Percentiles rank a stretch among this genome's conserved stretches.
These are phyloP conservation scores for Girardia tigrina DNA, from an alignment of 2,888 invertebrate genomes.

Conservation along the genomic window DNA sequence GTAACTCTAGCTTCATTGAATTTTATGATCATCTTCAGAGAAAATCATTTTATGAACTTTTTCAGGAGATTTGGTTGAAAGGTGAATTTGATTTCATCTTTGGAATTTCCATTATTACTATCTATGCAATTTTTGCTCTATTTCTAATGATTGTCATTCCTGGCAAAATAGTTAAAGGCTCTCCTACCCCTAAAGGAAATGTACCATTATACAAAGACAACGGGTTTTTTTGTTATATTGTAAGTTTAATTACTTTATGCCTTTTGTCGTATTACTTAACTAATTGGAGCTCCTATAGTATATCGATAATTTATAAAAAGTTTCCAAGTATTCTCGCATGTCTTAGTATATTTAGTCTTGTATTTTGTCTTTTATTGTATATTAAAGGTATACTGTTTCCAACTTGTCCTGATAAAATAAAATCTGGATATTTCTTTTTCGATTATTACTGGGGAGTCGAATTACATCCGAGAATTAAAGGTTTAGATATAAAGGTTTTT, in stretches of 20 bases:
- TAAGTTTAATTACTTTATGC: constrained; percentile 47
- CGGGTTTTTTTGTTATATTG: constrained; percentile 52
- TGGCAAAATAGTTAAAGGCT: constrained; percentile 51
- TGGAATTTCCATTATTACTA: constrained; percentile 40
- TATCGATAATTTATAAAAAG: constrained; percentile 50
- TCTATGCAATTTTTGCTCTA: constrained; percentile 49
- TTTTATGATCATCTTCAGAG: constrained; percentile 38
- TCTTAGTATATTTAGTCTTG: constrained; percentile 50
- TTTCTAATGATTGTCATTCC: constrained; percentile 50
- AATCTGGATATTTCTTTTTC: constrained; percentile 51
- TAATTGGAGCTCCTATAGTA: constrained; percentile 42
- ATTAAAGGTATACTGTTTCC: constrained; percentile 48
- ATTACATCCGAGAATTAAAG: constrained; percentile 53
- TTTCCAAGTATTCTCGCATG: constrained; percentile 52
- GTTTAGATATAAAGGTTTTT: constrained; percentile 48
- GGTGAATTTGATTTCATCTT: constrained; percentile 41
- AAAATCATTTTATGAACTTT: constrained; percentile 24
- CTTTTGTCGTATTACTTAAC: constrained; percentile 39
- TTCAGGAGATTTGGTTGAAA: constrained; percentile 42
- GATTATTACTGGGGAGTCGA: constrained; percentile 57
- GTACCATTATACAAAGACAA: constrained; percentile 52
- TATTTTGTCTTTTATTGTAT: constrained; percentile 50
- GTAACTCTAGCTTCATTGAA: constrained; percentile 41
- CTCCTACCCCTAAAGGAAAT: constrained; percentile 52
- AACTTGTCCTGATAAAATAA: constrained; percentile 46